These are phyloP conservation scores for Ptychadena robeensis DNA, from an alignment of 2,797 vertebrate genomes.

Conservation along the genomic window DNA sequence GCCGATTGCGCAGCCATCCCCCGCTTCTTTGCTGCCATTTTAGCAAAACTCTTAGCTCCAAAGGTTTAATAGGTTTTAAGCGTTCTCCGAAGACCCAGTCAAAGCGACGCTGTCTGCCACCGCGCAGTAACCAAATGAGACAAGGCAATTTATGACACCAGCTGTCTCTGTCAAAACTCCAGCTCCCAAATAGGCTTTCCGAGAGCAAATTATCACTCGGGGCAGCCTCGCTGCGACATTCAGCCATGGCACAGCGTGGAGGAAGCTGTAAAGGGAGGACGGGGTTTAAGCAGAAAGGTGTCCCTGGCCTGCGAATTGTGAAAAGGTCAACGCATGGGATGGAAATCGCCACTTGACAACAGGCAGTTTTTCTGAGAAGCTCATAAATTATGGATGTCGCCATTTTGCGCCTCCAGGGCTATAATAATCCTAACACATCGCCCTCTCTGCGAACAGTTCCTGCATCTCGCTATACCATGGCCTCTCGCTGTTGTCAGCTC, in stretches of 20 bases:
- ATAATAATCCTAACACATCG: not conserved
- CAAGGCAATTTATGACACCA: slow-evolving; percentile 72
- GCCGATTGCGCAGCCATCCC: not conserved
- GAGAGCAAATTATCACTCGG: slow-evolving; percentile 61
- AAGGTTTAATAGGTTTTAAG: slow-evolving; percentile 60
- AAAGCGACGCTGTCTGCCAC: slow-evolving; percentile 63
- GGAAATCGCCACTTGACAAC: slow-evolving; percentile 41
- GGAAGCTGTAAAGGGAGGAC: slow-evolving; percentile 21
- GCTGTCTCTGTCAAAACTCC: slow-evolving; percentile 72
- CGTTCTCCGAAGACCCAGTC: slow-evolving; percentile 56
- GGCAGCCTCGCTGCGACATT: slow-evolving; percentile 12
- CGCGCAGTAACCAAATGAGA: slow-evolving; percentile 69
- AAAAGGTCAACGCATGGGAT: not conserved
- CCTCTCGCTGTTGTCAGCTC: not conserved
- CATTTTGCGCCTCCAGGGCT: slow-evolving; percentile 5
- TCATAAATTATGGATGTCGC: slow-evolving; percentile 4
- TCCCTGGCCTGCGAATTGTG: not conserved
- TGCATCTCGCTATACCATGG: not conserved
- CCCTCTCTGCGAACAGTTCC: not conserved
- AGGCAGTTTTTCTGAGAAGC: not conserved
- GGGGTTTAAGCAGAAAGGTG: not conserved
- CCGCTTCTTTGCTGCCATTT: slow-evolving; percentile 35
- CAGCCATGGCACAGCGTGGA: not conserved
- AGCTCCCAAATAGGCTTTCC: slow-evolving; percentile 40
- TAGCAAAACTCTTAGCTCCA: slow-evolving; percentile 47